Evolutionary conservation across 1,140 invertebrate species (phyloP), one percentile per base, ranked within the genome.

Genomic region (Oscheius sp.): DNA sequence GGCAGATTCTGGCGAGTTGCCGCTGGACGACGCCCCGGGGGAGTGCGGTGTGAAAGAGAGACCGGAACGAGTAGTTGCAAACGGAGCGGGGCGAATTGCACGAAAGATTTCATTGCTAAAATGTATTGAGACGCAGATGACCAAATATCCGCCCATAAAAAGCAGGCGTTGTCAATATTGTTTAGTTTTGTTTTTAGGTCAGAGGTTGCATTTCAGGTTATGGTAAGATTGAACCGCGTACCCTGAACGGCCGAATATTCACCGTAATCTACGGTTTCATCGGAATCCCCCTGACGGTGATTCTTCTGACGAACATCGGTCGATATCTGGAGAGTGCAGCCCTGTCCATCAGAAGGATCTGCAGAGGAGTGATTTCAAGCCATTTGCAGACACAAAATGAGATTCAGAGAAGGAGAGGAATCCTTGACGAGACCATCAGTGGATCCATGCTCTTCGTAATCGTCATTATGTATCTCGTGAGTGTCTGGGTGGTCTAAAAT

Each of bases 231-330:
- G 80, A 82, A 49, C 79, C 80, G 2, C 32, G 71, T 42, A 80
- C 80, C 15, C 73, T 74, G 1, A 75, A 80, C 28, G 79, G 80
- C 2, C 64, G 78, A 3, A 63, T 82, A 7, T 82, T 83, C 55
- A 79, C 80, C 38, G 80, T 82, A 23, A 68, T 82, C 68, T 82
- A 81, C 66, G 80, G 80, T 2, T 82, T 83, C 52, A 32, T 81
- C 13, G 80, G 80, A 0, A 82, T 82, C 32, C 80, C 80, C 1
- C 74, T 82, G 34, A 82, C 81, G 10, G 81, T 82, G 13, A 82
- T 82, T 49, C 79, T 82, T 26, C 75, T 82, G 38, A 81, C 80
- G 15, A 82, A 82, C 59, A 79, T 82, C 73, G 80, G 80, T 23
- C 62, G 81, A 58, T 82, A 82, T 67, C 38, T 82, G 13, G 81